A percentile compares a stretch with the other conserved stretches of the same genome.
phyloP scores from a whole-genome alignment of 1,140 invertebrate species.

The Sarcophaga bullata region DNA sequence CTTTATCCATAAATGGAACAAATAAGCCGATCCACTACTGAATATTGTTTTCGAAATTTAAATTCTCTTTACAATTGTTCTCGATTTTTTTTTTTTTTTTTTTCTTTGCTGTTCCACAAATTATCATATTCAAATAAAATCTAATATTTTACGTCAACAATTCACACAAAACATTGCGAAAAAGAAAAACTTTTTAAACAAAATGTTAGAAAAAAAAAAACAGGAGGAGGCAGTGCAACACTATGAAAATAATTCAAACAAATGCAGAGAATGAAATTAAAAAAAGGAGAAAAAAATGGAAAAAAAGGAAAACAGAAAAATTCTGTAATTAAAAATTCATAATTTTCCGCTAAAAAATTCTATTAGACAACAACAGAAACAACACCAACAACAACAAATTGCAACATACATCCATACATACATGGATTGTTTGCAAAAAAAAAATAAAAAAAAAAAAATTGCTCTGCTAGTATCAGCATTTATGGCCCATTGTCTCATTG shows the following conservation, averaged over 20 bases:
- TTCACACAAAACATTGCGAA: neutral
- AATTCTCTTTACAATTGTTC: too few relatives aligned
- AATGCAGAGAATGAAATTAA: too few relatives aligned
- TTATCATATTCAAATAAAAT: neutral
- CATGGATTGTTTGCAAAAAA: neutral
- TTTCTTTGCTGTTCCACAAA: too few relatives aligned
- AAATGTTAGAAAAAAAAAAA: too few relatives aligned
- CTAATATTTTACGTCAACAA: conserved; percentile 8
- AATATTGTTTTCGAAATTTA: too few relatives aligned
- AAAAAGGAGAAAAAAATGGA: too few relatives aligned
- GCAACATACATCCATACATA: neutral
- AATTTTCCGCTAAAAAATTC: conserved; percentile 34
- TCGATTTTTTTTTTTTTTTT: too few relatives aligned
- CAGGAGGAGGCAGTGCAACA: too few relatives aligned
- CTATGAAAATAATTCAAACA: conserved; percentile 27
- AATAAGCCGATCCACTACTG: too few relatives aligned
- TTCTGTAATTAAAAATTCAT: conserved; percentile 35
- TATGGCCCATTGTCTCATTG: neutral
- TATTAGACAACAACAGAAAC: neutral
- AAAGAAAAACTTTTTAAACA: too few relatives aligned
- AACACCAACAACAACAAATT: conserved; percentile 21
- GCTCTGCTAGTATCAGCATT: conserved; percentile 28
- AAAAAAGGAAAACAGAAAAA: neutral
- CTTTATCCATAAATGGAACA: too few relatives aligned
- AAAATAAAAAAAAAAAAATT: neutral